Evolutionary conservation across 2,113 vertebrate genomes (phyloP).

Genomic region (Pholis gunnellus): DNA sequence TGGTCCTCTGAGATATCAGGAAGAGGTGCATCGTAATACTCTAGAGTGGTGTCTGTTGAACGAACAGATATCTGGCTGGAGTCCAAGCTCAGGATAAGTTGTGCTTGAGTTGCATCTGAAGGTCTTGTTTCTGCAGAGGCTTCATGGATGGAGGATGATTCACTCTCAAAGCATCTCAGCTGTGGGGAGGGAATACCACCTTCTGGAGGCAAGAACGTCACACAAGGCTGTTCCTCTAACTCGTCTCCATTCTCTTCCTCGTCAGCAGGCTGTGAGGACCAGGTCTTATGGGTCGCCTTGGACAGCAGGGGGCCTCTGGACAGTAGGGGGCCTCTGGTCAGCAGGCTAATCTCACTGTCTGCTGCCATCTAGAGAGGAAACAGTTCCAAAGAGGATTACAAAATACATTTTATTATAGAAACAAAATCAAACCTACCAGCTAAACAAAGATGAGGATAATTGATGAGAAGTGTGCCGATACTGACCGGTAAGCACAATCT

Average conservation of each 20-base stretch:
- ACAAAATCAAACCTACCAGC: neutral
- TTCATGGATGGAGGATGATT: constrained; percentile 47
- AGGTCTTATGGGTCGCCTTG: constrained; percentile 61
- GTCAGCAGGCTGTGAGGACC: constrained; percentile 63
- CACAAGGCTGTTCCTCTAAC: constrained; percentile 43
- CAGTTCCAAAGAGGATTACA: constrained; percentile 1
- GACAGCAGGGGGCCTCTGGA: constrained; percentile 61
- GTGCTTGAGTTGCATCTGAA: constrained; percentile 31
- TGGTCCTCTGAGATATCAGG: constrained; percentile 72
- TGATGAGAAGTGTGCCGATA: neutral
- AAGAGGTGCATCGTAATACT: constrained; percentile 87
- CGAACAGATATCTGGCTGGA: constrained; percentile 79
- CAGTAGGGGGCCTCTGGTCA: constrained; percentile 69
- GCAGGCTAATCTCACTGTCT: constrained; percentile 72
- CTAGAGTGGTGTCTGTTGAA: constrained; percentile 88
- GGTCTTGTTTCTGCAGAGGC: constrained; percentile 61
- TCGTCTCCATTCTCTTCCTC: constrained; percentile 55
- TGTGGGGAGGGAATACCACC: constrained; percentile 44
- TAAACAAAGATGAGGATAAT: neutral
- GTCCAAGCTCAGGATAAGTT: constrained; percentile 76
- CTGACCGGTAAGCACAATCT: neutral
- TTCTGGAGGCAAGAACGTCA: constrained; percentile 61
- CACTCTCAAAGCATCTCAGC: constrained; percentile 49
- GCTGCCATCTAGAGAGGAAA: constrained; percentile 75
- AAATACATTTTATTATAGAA: neutral